phyloP scores from a whole-genome alignment of 2,113 vertebrate species.

The Smithornis capensis region DNA sequence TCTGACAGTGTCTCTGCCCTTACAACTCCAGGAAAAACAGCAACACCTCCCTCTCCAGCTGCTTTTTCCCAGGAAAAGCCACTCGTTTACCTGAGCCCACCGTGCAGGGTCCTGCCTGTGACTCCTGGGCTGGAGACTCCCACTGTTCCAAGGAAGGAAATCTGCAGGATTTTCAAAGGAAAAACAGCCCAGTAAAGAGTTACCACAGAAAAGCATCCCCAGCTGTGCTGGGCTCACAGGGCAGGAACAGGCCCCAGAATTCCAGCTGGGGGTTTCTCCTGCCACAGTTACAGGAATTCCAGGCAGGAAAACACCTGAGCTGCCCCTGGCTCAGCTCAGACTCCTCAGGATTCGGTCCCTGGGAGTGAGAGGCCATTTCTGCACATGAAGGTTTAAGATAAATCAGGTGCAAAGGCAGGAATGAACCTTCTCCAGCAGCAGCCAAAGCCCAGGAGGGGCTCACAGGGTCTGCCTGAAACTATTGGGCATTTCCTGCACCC shows the following conservation, averaged over 20 bases:
- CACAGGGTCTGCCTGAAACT: neutral
- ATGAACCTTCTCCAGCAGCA: neutral
- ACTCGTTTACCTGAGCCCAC: neutral
- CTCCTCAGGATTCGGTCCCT: neutral
- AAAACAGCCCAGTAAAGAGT: neutral
- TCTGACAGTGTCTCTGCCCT: neutral
- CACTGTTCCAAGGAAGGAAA: neutral
- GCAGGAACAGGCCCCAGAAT: neutral
- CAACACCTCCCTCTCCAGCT: neutral
- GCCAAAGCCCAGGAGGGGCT: neutral
- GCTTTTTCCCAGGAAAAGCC: neutral
- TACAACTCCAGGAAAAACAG: neutral
- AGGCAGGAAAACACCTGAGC: neutral
- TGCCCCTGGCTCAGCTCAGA: neutral
- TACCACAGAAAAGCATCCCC: neutral
- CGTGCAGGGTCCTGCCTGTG: no score
- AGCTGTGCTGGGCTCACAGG: neutral
- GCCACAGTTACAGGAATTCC: neutral
- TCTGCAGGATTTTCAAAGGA: neutral
- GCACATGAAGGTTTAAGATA: neutral
- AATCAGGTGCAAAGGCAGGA: neutral
- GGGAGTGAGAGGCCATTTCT: neutral
- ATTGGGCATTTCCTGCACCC: neutral
- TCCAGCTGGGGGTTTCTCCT: neutral
- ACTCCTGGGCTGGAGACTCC: neutral